Evolutionary conservation across 2,888 invertebrate genomes (phyloP), one percentile per base, ranked within the genome.

Genomic region (Catocala nupta): DNA sequence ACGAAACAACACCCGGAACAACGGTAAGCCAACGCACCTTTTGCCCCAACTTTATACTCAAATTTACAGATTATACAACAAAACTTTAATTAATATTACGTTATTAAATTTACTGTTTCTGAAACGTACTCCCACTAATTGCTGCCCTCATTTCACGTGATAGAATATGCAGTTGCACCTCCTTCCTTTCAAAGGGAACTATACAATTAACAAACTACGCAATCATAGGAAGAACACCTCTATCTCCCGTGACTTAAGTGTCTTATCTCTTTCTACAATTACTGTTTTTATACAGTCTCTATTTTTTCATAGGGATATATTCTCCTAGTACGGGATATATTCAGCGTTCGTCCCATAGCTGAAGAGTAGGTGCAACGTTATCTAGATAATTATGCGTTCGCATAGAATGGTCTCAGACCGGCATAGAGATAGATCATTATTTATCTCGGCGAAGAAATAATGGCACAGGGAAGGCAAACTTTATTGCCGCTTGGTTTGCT

Each of bases 151-250:
- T 81, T 81, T 68, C 69, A 53, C 67, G 55, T 77, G 79, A 81
- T 82, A 72, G 77, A 82, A 82, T 83, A 83, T 83, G 81, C 82
- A 82, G 70, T 64, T 65, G 70, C 69, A 69, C 71, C 69, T 74
- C 70, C 25, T 71, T 72, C 66, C 50, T 44, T 55, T 60, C 44
- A 60, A 45, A 55, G 25, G 33, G 54, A 51, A 39, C 44, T 60
- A 36, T 39, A 55, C 60, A 59, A 64, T 58, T 55, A 11, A 13
- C n/a, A 9, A 36, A 33, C 36, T 7, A 8, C 36, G 8, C 36
- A 39, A 39, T 7, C 36, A 39, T 39, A 6, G 36, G 25, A 33
- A 44, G 16, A 13, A 49, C 13, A 13, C 8, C 16, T 3, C 16
- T 7, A 9, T 9, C 13, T 13, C 36, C 36, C 8, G 9, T 9